Conservation (phyloP, 2,888 invertebrate species). For the Aricia artaxerxes region DNA sequence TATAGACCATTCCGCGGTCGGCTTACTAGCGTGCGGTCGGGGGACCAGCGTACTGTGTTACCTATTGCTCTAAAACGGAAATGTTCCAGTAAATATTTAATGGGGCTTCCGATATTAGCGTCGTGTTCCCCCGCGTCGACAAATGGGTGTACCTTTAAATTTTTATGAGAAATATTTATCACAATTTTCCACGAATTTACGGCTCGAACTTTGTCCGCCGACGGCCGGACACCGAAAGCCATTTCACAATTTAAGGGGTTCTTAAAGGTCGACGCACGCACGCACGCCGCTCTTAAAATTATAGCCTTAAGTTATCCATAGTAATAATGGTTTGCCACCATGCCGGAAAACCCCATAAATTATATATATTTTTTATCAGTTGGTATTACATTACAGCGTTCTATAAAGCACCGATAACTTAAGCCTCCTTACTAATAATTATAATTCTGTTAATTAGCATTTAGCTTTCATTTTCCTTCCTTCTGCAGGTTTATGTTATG, state of each 20-base stretch:
- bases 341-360: not conserved
- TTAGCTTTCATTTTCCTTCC: too few relatives aligned
- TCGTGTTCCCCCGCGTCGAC: not conserved
- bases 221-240: conserved; percentile 5
- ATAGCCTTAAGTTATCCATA: not conserved
- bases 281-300: conserved; percentile 5
- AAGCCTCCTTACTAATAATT: too few relatives aligned
- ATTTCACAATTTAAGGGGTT: not conserved
- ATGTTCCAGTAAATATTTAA: conserved; percentile 33
- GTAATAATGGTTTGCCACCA: not conserved
- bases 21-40: conserved; percentile 40
- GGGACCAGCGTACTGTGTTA: conserved; percentile 41
- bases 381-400: too few relatives aligned
- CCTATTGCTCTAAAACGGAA: conserved; percentile 36
- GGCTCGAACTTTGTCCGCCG: not conserved
- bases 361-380: not conserved
- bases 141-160: conserved; percentile 7
- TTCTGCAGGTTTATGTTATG: too few relatives aligned
- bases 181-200: conserved; percentile 3
- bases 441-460: too few relatives aligned
- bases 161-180: conserved; percentile 4
- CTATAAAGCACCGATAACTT: too few relatives aligned
- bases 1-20: conserved; percentile 42
- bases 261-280: not conserved
- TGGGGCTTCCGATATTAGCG: conserved; percentile 32